These are phyloP conservation scores for Cassiopea xamachana DNA, from an alignment of 30 jellyfish, hydroid and myxozoan genomes.

Conservation along the genomic window DNA sequence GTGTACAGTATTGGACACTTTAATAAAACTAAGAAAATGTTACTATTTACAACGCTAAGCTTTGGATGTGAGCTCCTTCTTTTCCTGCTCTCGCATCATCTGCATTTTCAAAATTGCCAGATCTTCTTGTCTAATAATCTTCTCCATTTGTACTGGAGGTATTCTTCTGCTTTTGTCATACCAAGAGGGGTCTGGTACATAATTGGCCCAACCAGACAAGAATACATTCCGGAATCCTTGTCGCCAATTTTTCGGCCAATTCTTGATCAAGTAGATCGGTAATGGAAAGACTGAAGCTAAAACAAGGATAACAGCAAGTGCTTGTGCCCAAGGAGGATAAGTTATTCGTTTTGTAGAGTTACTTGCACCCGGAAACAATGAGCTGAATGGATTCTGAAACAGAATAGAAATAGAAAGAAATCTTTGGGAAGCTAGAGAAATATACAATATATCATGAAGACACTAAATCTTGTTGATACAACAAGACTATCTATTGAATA, in stretches of 20 bases:
- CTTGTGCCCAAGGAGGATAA: conserved; percentile 93
- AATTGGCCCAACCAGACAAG: conserved; percentile 78
- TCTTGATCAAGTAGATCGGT: conserved; percentile 84
- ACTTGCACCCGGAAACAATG: conserved; percentile 65
- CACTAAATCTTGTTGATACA: too few species aligned
- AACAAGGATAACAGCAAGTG: conserved; percentile 89
- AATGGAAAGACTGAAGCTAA: conserved; percentile 90
- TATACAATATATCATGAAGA: too few species aligned
- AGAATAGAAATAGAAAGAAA: neutral
- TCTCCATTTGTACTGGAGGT: conserved; percentile 87
- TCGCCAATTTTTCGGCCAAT: conserved; percentile 95
- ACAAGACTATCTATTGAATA: too few species aligned
- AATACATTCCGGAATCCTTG: conserved; percentile 60
- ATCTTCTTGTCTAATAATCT: conserved; percentile 71
- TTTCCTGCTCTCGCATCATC: conserved; percentile 38
- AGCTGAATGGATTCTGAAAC: conserved; percentile 67
- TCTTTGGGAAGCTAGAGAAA: neutral
- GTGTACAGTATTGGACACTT: neutral
- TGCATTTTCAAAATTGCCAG: conserved; percentile 61
- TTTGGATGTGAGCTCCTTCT: conserved; percentile 2
- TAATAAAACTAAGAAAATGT: neutral
- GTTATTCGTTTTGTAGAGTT: conserved; percentile 62
- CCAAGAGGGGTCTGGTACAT: conserved; percentile 89
- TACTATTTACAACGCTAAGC: neutral
- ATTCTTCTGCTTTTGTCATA: conserved; percentile 75